Conservation (phyloP, 2,113 vertebrate genomes). For the Chionodraco myersi region DNA sequence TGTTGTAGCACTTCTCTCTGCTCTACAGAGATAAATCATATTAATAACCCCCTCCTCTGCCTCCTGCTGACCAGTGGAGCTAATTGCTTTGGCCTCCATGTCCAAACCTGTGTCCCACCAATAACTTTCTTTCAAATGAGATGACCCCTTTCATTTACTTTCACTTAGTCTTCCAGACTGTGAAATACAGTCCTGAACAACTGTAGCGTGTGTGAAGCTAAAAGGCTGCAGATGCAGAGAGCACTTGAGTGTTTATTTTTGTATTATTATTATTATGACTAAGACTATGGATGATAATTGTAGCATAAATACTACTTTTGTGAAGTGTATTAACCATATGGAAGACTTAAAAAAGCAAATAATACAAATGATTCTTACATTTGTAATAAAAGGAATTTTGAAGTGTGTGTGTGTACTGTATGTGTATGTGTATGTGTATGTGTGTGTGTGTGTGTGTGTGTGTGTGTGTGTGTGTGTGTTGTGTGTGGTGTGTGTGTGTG, state of each 20-base stretch:
- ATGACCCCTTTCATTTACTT: constrained; percentile 29
- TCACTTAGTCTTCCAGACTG: constrained; percentile 15
- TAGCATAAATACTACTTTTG: not conserved
- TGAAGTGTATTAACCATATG: not conserved
- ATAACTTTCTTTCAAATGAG: constrained; percentile 27
- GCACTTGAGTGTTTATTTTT: not conserved
- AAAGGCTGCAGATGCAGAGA: not conserved
- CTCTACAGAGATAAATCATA: constrained; percentile 21
- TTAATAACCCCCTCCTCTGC: constrained; percentile 34
- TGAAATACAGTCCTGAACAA: not conserved
- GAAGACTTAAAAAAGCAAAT: constrained; percentile 3
- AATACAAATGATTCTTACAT: not conserved
- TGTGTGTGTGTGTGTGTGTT: too few relatives aligned
- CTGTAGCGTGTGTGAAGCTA: not conserved
- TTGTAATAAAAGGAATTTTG: constrained; percentile 8
- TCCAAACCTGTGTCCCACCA: constrained; percentile 1
- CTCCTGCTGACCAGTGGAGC: constrained; percentile 23
- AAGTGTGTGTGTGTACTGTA: too few relatives aligned
- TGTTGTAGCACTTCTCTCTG: not conserved
- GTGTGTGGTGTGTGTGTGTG: too few relatives aligned
- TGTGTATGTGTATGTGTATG: too few relatives aligned
- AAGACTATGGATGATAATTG: not conserved
- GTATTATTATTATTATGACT: not conserved
- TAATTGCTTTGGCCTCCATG: constrained; percentile 33
- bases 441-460: too few relatives aligned